A percentile compares a stretch with the other conserved stretches of the same genome.
Conservation (phyloP, 2,797 vertebrate species). For the Neostethus bicornis region DNA sequence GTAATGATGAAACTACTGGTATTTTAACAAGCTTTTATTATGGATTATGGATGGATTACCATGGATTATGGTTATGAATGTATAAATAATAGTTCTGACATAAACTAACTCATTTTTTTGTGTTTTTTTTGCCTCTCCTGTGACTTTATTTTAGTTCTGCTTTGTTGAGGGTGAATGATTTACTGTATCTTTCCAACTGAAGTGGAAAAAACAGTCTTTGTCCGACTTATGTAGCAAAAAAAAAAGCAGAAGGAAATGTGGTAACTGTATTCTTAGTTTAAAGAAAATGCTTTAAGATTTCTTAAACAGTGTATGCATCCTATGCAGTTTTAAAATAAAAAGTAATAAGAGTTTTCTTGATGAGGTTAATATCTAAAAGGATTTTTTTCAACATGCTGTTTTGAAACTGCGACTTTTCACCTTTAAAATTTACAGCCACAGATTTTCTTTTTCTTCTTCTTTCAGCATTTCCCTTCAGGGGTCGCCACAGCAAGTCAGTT, state of each 20-base stretch:
- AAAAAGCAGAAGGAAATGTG: slow-evolving; percentile 5
- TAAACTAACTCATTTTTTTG: too few relatives aligned
- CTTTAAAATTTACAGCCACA: too few relatives aligned
- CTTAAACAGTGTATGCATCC: neutral
- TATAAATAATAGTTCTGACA: too few relatives aligned
- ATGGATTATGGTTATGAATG: too few relatives aligned
- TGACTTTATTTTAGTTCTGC: neutral
- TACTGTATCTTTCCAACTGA: neutral
- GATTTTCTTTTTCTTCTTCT: too few relatives aligned
- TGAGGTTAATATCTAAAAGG: neutral
- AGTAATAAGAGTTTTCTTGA: neutral
- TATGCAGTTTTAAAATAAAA: neutral
- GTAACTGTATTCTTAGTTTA: neutral
- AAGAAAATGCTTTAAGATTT: neutral
- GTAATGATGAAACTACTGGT: too few relatives aligned
- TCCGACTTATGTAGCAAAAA: neutral
- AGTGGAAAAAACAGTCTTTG: neutral
- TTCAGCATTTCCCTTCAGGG: too few relatives aligned
- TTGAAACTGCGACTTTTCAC: too few relatives aligned
- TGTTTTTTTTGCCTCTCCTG: too few relatives aligned
- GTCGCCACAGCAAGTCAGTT: too few relatives aligned
- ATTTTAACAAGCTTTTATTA: too few relatives aligned
- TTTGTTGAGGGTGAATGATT: neutral
- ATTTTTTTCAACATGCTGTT: neutral
- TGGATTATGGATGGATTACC: too few relatives aligned